Base-by-base conservation (phyloP, 2,888 invertebrate species). In the Anarsia innoxiella region DNA sequence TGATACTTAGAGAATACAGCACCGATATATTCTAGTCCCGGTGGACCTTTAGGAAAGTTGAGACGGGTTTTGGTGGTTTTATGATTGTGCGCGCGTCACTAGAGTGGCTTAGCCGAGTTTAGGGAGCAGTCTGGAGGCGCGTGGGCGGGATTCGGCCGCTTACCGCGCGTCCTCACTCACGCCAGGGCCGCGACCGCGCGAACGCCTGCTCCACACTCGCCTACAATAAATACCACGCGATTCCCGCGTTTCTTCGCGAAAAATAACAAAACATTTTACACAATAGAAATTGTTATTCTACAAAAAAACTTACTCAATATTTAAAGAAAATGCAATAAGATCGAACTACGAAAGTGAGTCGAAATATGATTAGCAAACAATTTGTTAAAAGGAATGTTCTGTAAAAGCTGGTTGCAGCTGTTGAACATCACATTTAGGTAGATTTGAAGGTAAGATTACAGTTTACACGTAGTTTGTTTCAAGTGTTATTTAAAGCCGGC, bases 381-480 rank as follows among this genome's bases (percentile, higher is more conserved):
- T 36, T 30, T 1, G 23, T 11, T 31, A 10, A 30, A 29, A 23
- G 29, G 29, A 32, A 38, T 29, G 35, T 19, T 35, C 29, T 23
- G 23, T 36, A 36, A 36, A 36, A 36, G 8, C 30, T 12, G 12
- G 19, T 10, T 19, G 13, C 29, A 30, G 29, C 34, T 19, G 34
- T 34, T 34, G 34, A 39, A n/a, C 23, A 30, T 26, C 26, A 15
- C 23, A 31, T 30, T 25, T 23, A n/a, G 12, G 14, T 23, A 5
- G 25, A 31, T 25, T 31, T 5, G 8, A 36, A 31, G 33, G 36
- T 36, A 31, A 36, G 36, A 31, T 36, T 15, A 15, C 15, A n/a
- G 6, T 32, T n/a, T 12, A 2, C 12, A 19, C 13, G 12, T 9
- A 31, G 2, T 23, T 19, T 19, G 6, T 19, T 19, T 19, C n/a